phyloP scores from a whole-genome alignment of 2,888 invertebrate genomes.

The Nipponacmea schrenckii region DNA sequence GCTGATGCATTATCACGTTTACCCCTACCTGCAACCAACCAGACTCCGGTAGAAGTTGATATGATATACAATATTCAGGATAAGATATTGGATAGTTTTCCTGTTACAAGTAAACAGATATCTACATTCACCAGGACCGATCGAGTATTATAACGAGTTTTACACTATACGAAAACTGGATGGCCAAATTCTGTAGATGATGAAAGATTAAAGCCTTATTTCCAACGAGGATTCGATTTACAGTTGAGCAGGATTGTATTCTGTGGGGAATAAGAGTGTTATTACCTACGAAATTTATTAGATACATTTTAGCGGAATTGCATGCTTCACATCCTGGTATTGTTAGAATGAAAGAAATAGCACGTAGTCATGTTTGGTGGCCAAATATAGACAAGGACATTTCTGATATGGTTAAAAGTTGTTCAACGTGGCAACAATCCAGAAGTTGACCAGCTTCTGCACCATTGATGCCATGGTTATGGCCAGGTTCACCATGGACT shows the following conservation, averaged over 20 bases:
- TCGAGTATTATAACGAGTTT: neutral
- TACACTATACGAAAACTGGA: slow-evolving; percentile 12
- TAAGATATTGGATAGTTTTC: neutral
- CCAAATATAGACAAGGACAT: neutral
- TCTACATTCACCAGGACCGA: neutral
- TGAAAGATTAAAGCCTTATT: slow-evolving; percentile 11
- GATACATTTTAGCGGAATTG: neutral
- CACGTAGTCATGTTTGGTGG: slow-evolving; percentile 14
- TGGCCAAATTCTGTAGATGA: slow-evolving; percentile 11
- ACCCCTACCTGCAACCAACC: neutral
- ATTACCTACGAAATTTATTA: neutral
- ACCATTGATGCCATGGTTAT: slow-evolving; percentile 13
- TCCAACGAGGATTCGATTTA: slow-evolving; percentile 10
- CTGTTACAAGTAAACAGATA: neutral
- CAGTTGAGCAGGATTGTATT: slow-evolving; percentile 12
- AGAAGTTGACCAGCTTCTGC: slow-evolving; percentile 3
- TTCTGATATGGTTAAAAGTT: neutral
- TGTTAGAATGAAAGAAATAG: slow-evolving; percentile 10
- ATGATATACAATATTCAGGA: neutral
- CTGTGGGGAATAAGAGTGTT: slow-evolving; percentile 8
- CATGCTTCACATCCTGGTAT: slow-evolving; percentile 4
- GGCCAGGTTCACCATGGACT: slow-evolving; percentile 45
- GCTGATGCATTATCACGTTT: neutral
- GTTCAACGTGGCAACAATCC: slow-evolving; percentile 8
- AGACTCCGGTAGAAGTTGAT: neutral